A percentile compares a stretch with the other conserved stretches of the same genome.
phyloP scores from a whole-genome alignment of 2,888 invertebrate species.

The Trichopoda pennipes region DNA sequence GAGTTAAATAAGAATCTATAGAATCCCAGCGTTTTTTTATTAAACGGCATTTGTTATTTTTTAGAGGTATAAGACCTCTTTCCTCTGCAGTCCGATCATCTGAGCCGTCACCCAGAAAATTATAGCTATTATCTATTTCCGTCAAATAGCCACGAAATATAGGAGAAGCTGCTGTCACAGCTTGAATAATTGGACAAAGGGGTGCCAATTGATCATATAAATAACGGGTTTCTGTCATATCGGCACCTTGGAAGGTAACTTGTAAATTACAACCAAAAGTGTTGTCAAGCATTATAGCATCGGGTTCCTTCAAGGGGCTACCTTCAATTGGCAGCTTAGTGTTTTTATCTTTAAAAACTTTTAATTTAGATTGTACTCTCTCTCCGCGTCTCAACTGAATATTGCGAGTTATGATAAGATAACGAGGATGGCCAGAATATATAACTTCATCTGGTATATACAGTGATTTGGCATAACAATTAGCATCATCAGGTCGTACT shows the following conservation, averaged over 20 bases:
- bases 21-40: conserved; percentile 98
- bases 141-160: conserved; percentile 95
- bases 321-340: conserved; percentile 93
- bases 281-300: conserved; percentile 98
- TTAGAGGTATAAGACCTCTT: conserved; percentile 88
- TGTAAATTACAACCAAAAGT: conserved; percentile 99
- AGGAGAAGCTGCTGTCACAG: conserved; percentile 97
- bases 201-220: conserved; percentile 98
- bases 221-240: conserved; percentile 96
- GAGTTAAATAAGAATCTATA: conserved; percentile 97
- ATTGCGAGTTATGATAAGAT: conserved; percentile 95
- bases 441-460: conserved; percentile 98
- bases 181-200: conserved; percentile 97
- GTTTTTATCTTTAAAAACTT: conserved; percentile 94
- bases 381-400: conserved; percentile 95
- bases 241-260: conserved; percentile 95
- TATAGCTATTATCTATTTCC: conserved; percentile 81
- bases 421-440: conserved; percentile 96
- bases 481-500: conserved; percentile 85
- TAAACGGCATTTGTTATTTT: conserved; percentile 90
- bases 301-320: conserved; percentile 88
- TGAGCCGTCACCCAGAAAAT: conserved; percentile 81
- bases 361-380: conserved; percentile 98
- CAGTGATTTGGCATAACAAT: conserved; percentile 89
- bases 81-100: conserved; percentile 99